Base-by-base conservation (phyloP, 2,113 vertebrate species). In the Gasterosteus nipponicus region DNA sequence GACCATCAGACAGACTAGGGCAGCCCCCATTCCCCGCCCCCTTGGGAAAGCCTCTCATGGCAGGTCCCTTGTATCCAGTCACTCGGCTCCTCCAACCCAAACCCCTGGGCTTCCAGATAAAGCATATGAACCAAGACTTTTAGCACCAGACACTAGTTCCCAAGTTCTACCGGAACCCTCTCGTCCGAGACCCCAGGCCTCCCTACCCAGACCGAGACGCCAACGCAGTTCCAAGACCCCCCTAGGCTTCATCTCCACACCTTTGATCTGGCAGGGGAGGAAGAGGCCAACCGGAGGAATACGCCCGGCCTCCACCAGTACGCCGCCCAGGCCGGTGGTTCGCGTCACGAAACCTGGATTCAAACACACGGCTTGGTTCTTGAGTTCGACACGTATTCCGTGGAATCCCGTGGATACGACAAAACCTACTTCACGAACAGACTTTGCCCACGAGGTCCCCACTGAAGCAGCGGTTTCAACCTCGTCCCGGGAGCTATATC, bases 221-320 rank as follows among this genome's bases (percentile, higher is more conserved):
- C 80, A 69, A 42, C 85, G 77, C 18, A 85, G 73, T 56, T 82
- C 89, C 39, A 93, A 82, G 77, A 91, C 86, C 4, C 88, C 89
- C 35, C 92, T 96, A 83, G 94, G 94, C 61, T 95, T 95, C 85
- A 96, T 96, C 69, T 97, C 95, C 80, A 96, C 94, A 0, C 95
- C 94, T 66, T 58, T 97, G 77, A 87, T 94, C 89, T 95, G 93
- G 92, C 93, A 94, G 46, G 81, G 93, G 59, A 96, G 94, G 84
- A 95, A 93, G 89, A 94, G 92, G 69, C 88, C 87, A 0, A 87
- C 82, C 0, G 49, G 75, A 41, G 84, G 73, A 29, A 38, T 82
- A 10, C 79, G 47, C 6, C 82, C 71, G 1, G 53, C 63, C 7
- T 5, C 61, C 47, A 73, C 77, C 26, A 66, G 57, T 22, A 47